Conservation (phyloP, 2,797 vertebrate genomes). For the Urophycis tenuis region DNA sequence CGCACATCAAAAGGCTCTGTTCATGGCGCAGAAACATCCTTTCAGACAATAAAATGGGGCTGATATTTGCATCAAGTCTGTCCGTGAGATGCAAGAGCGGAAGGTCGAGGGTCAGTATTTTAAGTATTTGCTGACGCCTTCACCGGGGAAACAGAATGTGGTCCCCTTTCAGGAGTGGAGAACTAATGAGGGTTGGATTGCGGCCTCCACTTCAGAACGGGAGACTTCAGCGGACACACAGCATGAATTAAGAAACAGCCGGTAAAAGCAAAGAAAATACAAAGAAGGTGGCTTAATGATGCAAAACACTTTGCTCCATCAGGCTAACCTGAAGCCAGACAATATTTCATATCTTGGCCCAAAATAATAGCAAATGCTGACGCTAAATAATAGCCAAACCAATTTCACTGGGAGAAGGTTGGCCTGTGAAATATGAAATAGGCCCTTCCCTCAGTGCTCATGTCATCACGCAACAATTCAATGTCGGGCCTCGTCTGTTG, state of each 20-base stretch:
- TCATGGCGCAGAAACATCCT: not conserved
- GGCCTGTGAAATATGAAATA: conserved; percentile 40
- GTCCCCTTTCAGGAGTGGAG: conserved; percentile 19
- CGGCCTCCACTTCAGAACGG: conserved; percentile 11
- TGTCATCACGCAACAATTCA: conserved; percentile 42
- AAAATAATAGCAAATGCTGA: conserved; percentile 24
- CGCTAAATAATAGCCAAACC: conserved; percentile 41
- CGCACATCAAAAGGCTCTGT: conserved; percentile 1
- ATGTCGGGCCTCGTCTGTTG: conserved; percentile 9
- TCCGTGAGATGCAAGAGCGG: conserved; percentile 7
- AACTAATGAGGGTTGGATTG: conserved; percentile 41
- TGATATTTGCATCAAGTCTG: conserved; percentile 9
- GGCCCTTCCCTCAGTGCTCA: conserved; percentile 19
- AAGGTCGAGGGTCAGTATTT: conserved; percentile 13
- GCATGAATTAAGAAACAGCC: conserved; percentile 39
- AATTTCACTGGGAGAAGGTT: conserved; percentile 39
- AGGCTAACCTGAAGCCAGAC: conserved; percentile 21
- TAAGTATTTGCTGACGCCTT: conserved; percentile 1
- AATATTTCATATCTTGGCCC: conserved; percentile 31
- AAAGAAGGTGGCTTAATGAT: conserved; percentile 42
- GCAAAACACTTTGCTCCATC: conserved; percentile 36
- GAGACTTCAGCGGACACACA: conserved; percentile 16
- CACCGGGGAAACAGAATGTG: conserved; percentile 21
- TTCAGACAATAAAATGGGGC: not conserved
- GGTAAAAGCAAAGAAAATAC: conserved; percentile 25